Conservation (phyloP, 2,797 vertebrate genomes). For the Microctenopoma lineatum region DNA sequence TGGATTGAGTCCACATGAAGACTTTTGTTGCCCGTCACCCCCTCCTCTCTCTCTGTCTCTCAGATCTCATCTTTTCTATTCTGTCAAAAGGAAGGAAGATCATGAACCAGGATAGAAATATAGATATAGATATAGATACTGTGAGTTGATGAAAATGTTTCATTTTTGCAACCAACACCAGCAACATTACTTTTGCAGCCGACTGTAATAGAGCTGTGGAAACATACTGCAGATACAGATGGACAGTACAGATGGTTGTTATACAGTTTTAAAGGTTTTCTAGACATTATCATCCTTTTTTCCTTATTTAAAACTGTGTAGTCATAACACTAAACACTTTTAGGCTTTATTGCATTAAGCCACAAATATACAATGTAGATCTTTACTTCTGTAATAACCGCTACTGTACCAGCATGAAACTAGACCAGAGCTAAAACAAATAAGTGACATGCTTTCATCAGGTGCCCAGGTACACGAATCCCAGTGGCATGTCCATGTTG, state of each 20-base stretch:
- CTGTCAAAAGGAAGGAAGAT: constrained; percentile 1
- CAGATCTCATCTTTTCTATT: background rate
- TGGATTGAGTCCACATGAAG: background rate
- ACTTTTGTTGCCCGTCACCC: background rate
- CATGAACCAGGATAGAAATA: background rate
- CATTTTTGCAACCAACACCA: background rate
- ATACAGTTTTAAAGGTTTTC: constrained; percentile 6
- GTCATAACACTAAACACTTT: background rate
- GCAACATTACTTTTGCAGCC: background rate
- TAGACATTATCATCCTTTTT: background rate
- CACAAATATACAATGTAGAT: no score
- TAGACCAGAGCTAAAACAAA: background rate
- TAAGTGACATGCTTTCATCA: no score
- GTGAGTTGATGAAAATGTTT: background rate
- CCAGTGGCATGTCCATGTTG: background rate
- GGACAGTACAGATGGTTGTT: background rate
- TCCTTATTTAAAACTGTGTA: background rate
- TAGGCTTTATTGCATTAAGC: no score
- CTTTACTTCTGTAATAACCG: no score
- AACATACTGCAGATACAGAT: constrained; percentile 19
- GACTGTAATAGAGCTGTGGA: background rate
- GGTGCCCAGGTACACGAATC: background rate
- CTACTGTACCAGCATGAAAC: no score
- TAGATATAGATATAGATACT: background rate
- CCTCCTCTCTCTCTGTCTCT: background rate